Base-by-base conservation (phyloP, 2,113 vertebrate genomes). In the Sebastes schlegelii region DNA sequence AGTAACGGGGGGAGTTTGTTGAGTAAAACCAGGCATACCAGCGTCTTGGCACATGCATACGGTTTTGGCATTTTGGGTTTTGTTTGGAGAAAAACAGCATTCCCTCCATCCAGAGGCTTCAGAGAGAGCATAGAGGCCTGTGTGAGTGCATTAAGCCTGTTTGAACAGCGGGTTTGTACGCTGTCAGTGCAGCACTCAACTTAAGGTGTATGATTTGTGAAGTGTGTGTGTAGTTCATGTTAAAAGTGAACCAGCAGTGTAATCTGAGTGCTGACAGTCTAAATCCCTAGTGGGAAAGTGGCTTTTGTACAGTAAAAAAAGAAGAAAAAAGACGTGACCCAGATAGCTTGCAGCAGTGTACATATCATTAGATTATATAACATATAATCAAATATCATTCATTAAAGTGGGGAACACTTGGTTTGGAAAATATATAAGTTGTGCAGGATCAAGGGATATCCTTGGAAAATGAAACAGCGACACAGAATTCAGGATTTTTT, bases 1-100 rank as follows among this genome's bases (percentile, higher is more conserved):
- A 34, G 71, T 74, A 8, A 5, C 55, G 51, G 67, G 71, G 82
- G 46, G 52, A 67, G 77, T 67, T 76, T 79, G 40, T 65, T 86
- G 86, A 92, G 91, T 85, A 86, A 82, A 92, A 89, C 52, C 79
- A 92, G 88, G 84, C 91, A 71, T 82, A 70, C 69, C 75, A 82
- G 61, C 64, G 19, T 79, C 86, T 88, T 88, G 81, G 87, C 87
- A 90, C 84, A 89, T 17, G 52, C 70, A 76, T 69, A 77, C 14
- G 21, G 17, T 84, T 87, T 89, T 77, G 85, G 86, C 76, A 86
- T 92, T 88, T 88, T 72, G 61, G 58, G 55, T 82, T 74, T 74
- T 88, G 78, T 85, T 84, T 45, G 19, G 65, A 84, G 67, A 89
- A 90, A 86, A 81, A 77, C 89, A 83, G 81, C 84, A 43, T 82